Conservation (phyloP, 2,797 vertebrate species). For the Melanotaenia boesemani region DNA sequence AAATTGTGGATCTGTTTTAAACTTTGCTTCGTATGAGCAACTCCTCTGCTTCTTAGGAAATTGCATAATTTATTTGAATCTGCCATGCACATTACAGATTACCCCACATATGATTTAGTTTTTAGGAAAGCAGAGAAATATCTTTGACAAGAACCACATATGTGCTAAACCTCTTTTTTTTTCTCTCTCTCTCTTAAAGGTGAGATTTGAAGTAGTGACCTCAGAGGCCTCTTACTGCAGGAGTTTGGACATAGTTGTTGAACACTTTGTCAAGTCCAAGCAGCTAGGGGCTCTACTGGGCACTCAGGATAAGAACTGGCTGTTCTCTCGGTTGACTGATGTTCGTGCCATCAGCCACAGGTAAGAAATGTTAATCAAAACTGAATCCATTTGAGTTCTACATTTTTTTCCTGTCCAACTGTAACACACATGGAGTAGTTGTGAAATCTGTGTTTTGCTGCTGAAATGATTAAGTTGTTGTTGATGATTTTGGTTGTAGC, state of each 20-base stretch:
- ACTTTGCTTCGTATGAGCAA: not conserved
- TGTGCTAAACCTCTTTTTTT: not conserved
- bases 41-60: constrained; percentile 10
- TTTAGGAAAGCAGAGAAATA: not conserved
- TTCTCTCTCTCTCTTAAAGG: constrained; percentile 74
- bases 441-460: not conserved
- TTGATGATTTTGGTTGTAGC: constrained; percentile 73
- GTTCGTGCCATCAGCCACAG: constrained; percentile 92
- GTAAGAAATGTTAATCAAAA: constrained; percentile 67
- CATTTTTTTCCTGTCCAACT: not conserved
- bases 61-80: not conserved
- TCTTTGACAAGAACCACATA: not conserved
- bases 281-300: constrained; percentile 85
- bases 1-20: not conserved
- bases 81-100: constrained; percentile 29
- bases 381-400: not conserved
- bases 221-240: constrained; percentile 95
- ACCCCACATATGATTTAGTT: not conserved
- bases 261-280: constrained; percentile 91
- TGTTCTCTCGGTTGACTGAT: constrained; percentile 93
- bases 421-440: not conserved
- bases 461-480: not conserved
- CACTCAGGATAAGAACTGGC: constrained; percentile 94
- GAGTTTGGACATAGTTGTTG: constrained; percentile 94
- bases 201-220: constrained; percentile 95